Evolutionary conservation across 2,113 vertebrate species (phyloP).

Genomic region (Piaya cayana): DNA sequence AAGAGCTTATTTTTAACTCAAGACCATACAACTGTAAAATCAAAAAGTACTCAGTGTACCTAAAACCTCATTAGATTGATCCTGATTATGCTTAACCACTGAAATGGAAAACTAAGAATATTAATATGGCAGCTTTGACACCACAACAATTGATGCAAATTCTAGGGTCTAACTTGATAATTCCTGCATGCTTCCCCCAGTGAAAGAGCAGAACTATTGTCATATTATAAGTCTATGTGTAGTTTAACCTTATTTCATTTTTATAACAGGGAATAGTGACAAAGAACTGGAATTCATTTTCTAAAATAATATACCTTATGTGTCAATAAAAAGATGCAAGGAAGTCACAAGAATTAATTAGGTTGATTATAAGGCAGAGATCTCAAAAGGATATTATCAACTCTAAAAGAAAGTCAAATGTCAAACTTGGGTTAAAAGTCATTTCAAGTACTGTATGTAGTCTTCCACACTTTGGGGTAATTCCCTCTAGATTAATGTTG

Average conservation of each 20-base stretch:
- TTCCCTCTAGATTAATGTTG: neutral
- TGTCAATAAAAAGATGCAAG: slow-evolving; percentile 63
- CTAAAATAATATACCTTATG: slow-evolving; percentile 49
- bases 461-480: slow-evolving; percentile 15
- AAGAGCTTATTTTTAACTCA: slow-evolving; percentile 46
- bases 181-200: slow-evolving; percentile 55
- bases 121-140: slow-evolving; percentile 76
- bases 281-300: slow-evolving; percentile 66
- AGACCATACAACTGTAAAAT: slow-evolving; percentile 18
- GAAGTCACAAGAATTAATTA: slow-evolving; percentile 59
- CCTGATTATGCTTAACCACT: slow-evolving; percentile 65
- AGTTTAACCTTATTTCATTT: slow-evolving; percentile 50
- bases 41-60: slow-evolving; percentile 23
- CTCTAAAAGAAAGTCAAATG: slow-evolving; percentile 21
- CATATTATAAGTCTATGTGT: neutral
- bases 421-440: slow-evolving; percentile 42
- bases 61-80: slow-evolving; percentile 67
- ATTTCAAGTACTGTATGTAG: slow-evolving; percentile 4
- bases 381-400: slow-evolving; percentile 46
- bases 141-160: slow-evolving; percentile 74
- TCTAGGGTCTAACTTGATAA: slow-evolving; percentile 74
- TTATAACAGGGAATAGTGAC: slow-evolving; percentile 12
- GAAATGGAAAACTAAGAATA: slow-evolving; percentile 73
- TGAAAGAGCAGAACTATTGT: slow-evolving; percentile 65
- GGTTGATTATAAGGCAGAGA: slow-evolving; percentile 43